Evolutionary conservation across 2,113 vertebrate genomes (phyloP), one percentile per base, ranked within the genome.

Genomic region (Tenebrosternarchus preto): DNA sequence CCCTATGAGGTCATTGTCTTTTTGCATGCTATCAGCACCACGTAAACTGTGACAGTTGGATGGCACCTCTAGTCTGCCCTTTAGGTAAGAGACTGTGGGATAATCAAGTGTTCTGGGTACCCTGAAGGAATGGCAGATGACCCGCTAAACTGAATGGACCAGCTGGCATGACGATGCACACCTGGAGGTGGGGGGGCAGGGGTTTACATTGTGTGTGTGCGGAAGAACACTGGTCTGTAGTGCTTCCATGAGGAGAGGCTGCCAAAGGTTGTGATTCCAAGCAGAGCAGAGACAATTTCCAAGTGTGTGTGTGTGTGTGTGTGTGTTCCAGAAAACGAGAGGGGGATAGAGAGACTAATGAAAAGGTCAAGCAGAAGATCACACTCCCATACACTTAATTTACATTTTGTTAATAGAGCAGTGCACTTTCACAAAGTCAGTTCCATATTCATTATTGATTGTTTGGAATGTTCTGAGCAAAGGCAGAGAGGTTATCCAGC

Each of bases 221-320:
- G 29, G 67, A 4, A 29, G 15, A 66, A 70, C 33, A 22, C 55
- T 53, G 24, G 83, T 33, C 61, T 33, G 46, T 29, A 15, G 77
- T 33, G 73, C 83, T 60, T 82, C 63, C 74, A 64, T 81, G 50
- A 76, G 33, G 12, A 66, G 25, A 79, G 56, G 56, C 29, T 61
- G 64, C 55, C 25, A 56, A 22, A 60, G 17, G 63, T 81, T 31
- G n/a, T 39, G 43, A 31, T 24, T n/a, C 27, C 16, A 50, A 70
- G 46, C 39, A 57, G 77, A 80, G 80, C 60, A 36, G 63, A 55
- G 39, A 15, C 31, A 22, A 75, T 81, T 81, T 70, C 60, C 61
- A 27, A 33, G 72, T 22, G 70, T 64, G 67, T 22, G 77, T 76
- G 43, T 55, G 63, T 55, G 63, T 29, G 27, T 71, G 22, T 72